A percentile compares a stretch with the other conserved stretches of the same genome.
Evolutionary conservation across 2,113 vertebrate species (phyloP).

Genomic region (Physeter macrocephalus): DNA sequence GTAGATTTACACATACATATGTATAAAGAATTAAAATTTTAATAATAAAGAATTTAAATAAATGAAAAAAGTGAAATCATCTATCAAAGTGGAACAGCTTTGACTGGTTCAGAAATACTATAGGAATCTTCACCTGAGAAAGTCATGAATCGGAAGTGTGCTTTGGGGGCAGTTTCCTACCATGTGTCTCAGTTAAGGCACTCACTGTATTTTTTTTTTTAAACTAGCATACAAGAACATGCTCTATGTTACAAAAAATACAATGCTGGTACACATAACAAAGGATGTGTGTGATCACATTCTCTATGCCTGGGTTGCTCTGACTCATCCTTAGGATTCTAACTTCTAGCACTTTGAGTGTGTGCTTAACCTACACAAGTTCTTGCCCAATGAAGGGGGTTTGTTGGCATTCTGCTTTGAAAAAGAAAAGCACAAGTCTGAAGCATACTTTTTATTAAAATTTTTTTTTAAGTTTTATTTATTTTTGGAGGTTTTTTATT

Average conservation of each 20-base stretch:
- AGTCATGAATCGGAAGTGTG: neutral
- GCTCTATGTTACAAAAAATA: neutral
- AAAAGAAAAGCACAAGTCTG: neutral
- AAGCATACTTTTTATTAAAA: neutral
- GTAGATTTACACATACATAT: neutral
- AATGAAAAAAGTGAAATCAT: neutral
- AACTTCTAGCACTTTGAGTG: neutral
- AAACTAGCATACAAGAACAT: neutral
- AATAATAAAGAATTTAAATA: neutral
- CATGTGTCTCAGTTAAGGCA: neutral
- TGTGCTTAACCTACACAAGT: neutral
- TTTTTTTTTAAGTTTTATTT: neutral
- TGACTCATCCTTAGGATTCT: neutral
- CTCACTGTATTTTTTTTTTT: neutral
- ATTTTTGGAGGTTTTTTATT: neutral
- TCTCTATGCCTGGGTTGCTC: neutral
- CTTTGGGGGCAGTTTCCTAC: neutral
- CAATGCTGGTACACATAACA: rapidly evolving
- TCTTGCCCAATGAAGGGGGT: neutral
- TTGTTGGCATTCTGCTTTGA: neutral
- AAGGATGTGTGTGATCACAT: neutral
- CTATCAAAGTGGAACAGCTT: neutral
- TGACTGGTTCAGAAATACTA: neutral
- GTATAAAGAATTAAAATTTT: neutral
- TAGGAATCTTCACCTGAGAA: neutral